Base-by-base conservation (phyloP, 1,140 invertebrate genomes). In the Monomorium pharaonis region DNA sequence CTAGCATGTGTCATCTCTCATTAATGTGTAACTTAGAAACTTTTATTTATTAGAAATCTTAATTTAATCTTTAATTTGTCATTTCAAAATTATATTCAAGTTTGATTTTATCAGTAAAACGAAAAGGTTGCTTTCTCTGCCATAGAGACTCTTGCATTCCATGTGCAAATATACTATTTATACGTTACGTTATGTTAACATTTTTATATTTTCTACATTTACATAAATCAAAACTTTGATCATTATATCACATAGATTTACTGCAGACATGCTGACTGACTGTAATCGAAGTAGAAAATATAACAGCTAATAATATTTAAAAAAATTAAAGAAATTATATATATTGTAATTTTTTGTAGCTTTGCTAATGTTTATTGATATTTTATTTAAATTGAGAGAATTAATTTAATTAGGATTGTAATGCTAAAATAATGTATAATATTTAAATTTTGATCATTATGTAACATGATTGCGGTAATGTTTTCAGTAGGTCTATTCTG, bases 231-330 rank as follows among this genome's bases (percentile, higher is more conserved):
- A 21, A 24, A n/a, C 4, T n/a, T 51, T 54, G 3, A 1, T 12
- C 18, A 72, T 9, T 21, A 27, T 74, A 54, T 33, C 16, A 3
- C 21, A 70, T 4, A 69, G 37, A 24, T 7, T 37, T 74, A 21
- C 1, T 67, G 1, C 21, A 47, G 2, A 2, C 5, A 47, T 24
- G 47, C 37, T 65, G 33, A 51, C 5, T 54, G n/a, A 60, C 24
- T 74, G 30, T 72, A 54, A 74, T 54, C 12, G 30, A 74, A n/a
- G 27, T 54, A 74, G 47, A n/a, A n/a, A 47, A 33, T 60, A 14
- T 16, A 76, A 76, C 33, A 76, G 33, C 9, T 75, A 56, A 24
- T 60, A 60, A 30, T 62, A 24, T 27, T 60, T n/a, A 42, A 37
- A 18, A n/a, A 76, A 44, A 7, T 30, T 16, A 75, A 27, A 54